phyloP scores from a whole-genome alignment of 2,113 vertebrate genomes.

The Megaptera novaeangliae region DNA sequence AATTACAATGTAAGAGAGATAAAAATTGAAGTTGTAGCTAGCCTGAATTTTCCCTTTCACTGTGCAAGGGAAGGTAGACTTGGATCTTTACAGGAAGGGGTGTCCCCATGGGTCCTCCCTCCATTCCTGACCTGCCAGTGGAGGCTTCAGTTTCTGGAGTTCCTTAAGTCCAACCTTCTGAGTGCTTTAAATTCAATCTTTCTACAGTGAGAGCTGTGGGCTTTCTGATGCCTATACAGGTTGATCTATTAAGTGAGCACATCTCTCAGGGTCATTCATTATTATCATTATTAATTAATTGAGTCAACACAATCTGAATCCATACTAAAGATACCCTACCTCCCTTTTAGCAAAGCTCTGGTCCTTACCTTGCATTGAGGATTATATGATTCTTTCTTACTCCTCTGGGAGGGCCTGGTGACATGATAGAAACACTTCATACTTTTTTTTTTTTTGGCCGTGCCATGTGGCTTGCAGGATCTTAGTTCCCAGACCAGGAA shows the following conservation, averaged over 20 bases:
- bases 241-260: neutral
- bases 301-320: neutral
- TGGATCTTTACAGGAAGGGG: neutral
- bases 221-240: neutral
- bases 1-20: neutral
- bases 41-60: neutral
- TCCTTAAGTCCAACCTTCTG: neutral
- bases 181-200: neutral
- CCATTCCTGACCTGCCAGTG: neutral
- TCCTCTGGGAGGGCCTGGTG: neutral
- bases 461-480: no score
- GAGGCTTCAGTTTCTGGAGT: neutral
- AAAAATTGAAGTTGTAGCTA: neutral
- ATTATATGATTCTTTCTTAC: neutral
- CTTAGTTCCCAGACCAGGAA: neutral
- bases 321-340: neutral
- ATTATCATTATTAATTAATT: neutral
- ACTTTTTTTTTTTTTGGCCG: neutral
- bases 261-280: neutral
- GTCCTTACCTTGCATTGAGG: neutral
- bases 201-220: neutral
- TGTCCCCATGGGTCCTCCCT: neutral
- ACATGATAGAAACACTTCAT: neutral
- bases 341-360: neutral
- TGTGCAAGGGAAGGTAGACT: neutral